Base-by-base conservation (phyloP, 1,140 invertebrate genomes). In the Drosophila insularis region DNA sequence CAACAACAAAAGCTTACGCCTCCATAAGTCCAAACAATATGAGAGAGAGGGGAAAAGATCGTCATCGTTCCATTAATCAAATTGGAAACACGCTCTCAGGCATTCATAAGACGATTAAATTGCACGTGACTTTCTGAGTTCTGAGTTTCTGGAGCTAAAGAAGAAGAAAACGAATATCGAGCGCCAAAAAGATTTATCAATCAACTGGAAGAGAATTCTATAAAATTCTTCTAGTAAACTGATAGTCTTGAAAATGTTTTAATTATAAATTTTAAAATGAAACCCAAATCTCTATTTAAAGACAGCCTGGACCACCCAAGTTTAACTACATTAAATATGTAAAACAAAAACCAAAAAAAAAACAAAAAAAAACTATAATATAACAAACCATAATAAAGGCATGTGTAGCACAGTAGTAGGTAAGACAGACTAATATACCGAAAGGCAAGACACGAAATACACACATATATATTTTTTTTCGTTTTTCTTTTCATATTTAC, bases 21-120 rank as follows among this genome's bases (percentile, higher is more conserved):
- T 35, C 21, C 74, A 69, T 60, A 21, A 21, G 43, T 50, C 19
- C 43, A 50, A 19, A 50, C 19, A 50, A 50, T 21, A 21, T 21
- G 19, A 5, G 40, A 17, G 11, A 21, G 19, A 17, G 13, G 40
- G 19, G 27, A 46, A 43, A 62, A 50, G 43, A 50, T 50, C 43
- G 17, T 65, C 65, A 50, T 50, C 43, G 17, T 65, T 71, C 71
- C 68, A 77, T 78, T 78, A 71, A 78, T 78, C 74, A 77, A 66
- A 54, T 54, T 37, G 32, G 11, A 61, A 27, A 43, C 43, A 32
- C 43, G 35, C 62, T 53, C 39, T 43, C 13, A 59, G 37, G 54
- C 56, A 79, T 81, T 72, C 80, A 73, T 86, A 86, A 81, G 78
- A 67, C 78, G 81, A 75, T 86, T 86, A 86, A 81, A 80, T 86